A percentile compares a stretch with the other conserved stretches of the same genome.
These are phyloP conservation scores for Cylas formicarius DNA, from an alignment of 1,140 invertebrate species.

Conservation along the genomic window DNA sequence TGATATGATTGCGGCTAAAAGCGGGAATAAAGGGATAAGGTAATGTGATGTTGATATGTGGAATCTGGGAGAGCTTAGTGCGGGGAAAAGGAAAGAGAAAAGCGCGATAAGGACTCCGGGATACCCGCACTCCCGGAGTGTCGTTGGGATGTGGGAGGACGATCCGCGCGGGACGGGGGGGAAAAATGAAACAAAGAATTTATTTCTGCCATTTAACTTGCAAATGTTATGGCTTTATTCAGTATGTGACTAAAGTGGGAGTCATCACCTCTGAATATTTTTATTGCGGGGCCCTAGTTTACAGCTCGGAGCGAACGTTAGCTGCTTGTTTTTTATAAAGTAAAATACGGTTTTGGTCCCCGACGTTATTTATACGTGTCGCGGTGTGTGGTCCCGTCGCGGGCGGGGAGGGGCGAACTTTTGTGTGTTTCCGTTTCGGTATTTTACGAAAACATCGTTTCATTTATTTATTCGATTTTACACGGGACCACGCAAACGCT, in stretches of 20 bases:
- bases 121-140: conserved; percentile 1
- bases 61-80: conserved; percentile 25
- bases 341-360: conserved; percentile 20
- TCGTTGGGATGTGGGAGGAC: conserved; percentile 3
- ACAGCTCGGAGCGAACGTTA: conserved; percentile 30
- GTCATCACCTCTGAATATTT: conserved; percentile 44
- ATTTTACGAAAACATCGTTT: too few species aligned
- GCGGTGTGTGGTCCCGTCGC: too few species aligned
- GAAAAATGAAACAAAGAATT: conserved; percentile 41
- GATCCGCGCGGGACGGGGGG: conserved; percentile 7
- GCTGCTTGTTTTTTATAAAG: conserved; percentile 26
- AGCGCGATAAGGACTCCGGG: conserved; percentile 18
- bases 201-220: conserved; percentile 43
- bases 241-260: conserved; percentile 37
- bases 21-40: conserved; percentile 19
- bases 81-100: conserved; percentile 13
- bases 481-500: too few species aligned
- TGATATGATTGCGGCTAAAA: conserved; percentile 26
- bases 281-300: conserved; percentile 35
- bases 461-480: too few species aligned
- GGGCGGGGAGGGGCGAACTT: too few species aligned
- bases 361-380: too few species aligned
- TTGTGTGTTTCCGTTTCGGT: too few species aligned
- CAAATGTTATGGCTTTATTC: conserved; percentile 44
- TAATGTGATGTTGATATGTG: conserved; percentile 31